Evolutionary conservation across 1,140 invertebrate genomes (phyloP).

Genomic region (Pseudobourletiella spinata): DNA sequence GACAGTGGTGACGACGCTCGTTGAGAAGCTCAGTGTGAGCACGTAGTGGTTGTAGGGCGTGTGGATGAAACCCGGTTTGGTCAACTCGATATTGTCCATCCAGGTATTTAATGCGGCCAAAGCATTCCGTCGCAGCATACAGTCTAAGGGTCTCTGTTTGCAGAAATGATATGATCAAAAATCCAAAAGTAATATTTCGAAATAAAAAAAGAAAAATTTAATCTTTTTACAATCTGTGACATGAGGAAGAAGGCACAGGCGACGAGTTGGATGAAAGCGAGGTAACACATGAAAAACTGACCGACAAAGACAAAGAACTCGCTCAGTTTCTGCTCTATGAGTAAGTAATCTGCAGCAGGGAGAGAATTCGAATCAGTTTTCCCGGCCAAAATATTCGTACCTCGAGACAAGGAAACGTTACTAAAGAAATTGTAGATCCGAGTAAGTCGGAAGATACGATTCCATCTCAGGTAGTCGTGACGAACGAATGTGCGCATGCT

Average conservation of each 20-base stretch:
- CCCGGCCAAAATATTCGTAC: too few species aligned
- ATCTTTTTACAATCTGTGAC: constrained; percentile 12
- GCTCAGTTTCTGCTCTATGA: constrained; percentile 1
- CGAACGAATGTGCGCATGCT: not conserved
- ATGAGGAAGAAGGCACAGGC: constrained; percentile 15
- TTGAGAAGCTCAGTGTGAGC: constrained; percentile 14
- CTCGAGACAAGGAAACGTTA: too few species aligned
- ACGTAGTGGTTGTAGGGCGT: constrained; percentile 11
- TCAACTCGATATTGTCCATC: not conserved
- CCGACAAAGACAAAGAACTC: constrained; percentile 10
- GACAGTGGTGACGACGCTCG: constrained; percentile 25
- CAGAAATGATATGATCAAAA: too few species aligned
- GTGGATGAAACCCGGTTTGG: constrained; percentile 9
- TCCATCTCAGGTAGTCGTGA: constrained; percentile 18
- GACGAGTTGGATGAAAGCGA: constrained; percentile 19
- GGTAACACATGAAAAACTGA: constrained; percentile 12
- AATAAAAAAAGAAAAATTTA: too few species aligned
- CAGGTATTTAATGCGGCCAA: not conserved
- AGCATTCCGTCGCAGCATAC: not conserved
- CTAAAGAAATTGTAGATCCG: constrained; percentile 12
- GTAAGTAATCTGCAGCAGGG: constrained; percentile 1
- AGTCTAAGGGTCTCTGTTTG: constrained; percentile 10
- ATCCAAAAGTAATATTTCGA: not conserved
- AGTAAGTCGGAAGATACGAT: constrained; percentile 8
- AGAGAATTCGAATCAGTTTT: too few species aligned